Evolutionary conservation across 92 coral and sea anemone genomes (phyloP), one percentile per base, ranked within the genome.

Genomic region (Epizoanthus ramosus): DNA sequence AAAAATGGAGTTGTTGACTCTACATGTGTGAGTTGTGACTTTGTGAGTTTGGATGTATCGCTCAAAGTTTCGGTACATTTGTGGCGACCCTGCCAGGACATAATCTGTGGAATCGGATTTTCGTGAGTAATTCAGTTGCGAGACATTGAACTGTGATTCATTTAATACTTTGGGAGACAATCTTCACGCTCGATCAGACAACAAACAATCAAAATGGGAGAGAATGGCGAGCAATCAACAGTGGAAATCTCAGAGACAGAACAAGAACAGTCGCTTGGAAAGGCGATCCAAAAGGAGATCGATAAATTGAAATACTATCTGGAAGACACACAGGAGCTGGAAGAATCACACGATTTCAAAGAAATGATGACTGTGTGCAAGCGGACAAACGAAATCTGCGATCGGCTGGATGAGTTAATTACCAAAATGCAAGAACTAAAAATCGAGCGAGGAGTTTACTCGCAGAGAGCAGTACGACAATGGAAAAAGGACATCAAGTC

Each of bases 271-370:
- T 59, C 72, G 31, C 79, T 59, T 21, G 82, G 71, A 47, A 87
- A 77, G 64, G 81, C 85, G 59, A 85, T 89, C 70, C 39, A 37
- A 35, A 84, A 84, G 71, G 87, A 84, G 71, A 84, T 87, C 22
- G 84, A 90, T 19, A 90, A 90, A 68, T 89, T 90, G 3, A 73
- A 83, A 64, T 90, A 81, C 74, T 87, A 86, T 77, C 71, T 86
- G 50, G 93, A 90, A 37, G 90, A 90, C 19, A 52, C 80, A 53
- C 80, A 79, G 31, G 85, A 87, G 16, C 71, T 87, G 24, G n/a
- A n/a, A n/a, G n/a, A 28, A 28, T 28, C 31, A 28, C 31, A 28
- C 2, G 87, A 90, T 59, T 83, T 60, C 79, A 45, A 41, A 68
- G 90, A 90, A 54, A 83, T 90, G 57, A 79, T 82, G 65, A 60